phyloP scores from a whole-genome alignment of 2,797 vertebrate genomes.

The Phoxinus dragarum region DNA sequence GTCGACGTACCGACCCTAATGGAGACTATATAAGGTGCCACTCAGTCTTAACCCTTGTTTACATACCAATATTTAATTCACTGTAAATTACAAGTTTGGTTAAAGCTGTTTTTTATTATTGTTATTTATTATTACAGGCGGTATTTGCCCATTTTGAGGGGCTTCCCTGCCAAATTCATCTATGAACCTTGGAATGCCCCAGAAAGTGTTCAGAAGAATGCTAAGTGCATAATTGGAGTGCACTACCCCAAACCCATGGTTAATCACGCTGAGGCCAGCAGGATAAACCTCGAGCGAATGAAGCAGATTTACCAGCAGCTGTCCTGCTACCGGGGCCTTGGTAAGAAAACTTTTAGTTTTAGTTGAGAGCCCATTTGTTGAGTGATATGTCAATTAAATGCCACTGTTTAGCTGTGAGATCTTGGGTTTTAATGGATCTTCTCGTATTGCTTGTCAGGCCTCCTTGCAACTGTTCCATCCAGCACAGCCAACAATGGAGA shows the following conservation, averaged over 20 bases:
- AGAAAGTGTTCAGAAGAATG: constrained; percentile 90
- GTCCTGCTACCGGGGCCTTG: constrained; percentile 90
- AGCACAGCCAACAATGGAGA: constrained; percentile 79
- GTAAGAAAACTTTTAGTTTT: constrained; percentile 71
- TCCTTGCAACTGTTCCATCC: constrained; percentile 89
- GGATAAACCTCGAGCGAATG: constrained; percentile 94
- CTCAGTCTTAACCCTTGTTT: not conserved
- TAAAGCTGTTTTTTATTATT: not conserved
- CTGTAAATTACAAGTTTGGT: not conserved
- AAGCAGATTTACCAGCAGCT: constrained; percentile 97
- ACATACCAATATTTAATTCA: not conserved
- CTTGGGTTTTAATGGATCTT: constrained; percentile 19
- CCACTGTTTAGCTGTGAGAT: not conserved
- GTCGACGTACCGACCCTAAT: constrained; percentile 90
- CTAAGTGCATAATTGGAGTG: constrained; percentile 91
- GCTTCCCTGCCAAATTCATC: constrained; percentile 93
- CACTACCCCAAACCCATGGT: constrained; percentile 96
- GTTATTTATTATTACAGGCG: constrained; percentile 76
- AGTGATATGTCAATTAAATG: not conserved
- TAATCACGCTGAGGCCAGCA: constrained; percentile 91
- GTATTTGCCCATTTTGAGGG: constrained; percentile 89
- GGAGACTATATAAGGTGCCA: constrained; percentile 92
- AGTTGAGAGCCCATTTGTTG: not conserved
- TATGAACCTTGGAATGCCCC: constrained; percentile 97
- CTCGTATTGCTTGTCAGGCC: constrained; percentile 71